Base-by-base conservation (phyloP, 2,113 vertebrate species). In the Tringa solitaria region DNA sequence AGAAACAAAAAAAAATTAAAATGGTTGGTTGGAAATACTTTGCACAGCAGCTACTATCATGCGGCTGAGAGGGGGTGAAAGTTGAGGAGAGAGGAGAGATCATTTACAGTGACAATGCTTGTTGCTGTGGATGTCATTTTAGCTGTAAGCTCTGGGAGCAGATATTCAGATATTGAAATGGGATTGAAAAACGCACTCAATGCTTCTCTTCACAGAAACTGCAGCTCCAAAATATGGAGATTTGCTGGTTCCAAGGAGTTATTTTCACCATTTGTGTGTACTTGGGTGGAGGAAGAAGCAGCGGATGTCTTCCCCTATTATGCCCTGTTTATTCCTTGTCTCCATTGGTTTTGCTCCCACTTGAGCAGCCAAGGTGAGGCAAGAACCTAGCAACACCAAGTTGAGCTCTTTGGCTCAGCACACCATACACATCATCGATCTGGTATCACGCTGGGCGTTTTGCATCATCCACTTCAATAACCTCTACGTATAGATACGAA, bases 261-360 rank as follows among this genome's bases (percentile, higher is more conserved):
- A 21, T n/a, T 78, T 63, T 89, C 39, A 79, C 21, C 3, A 28
- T 24, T 43, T 61, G 3, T 14, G 4, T 51, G 37, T 27, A 20
- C 32, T 53, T 60, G 9, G 9, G 26, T 59, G 10, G 20, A 88
- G 17, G 43, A 83, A 56, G 23, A n/a, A 43, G 12, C 60, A 68
- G 35, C 1, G 1, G 57, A 83, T 75, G 26, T 79, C 89, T 89
- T 89, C 16, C 64, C 48, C 83, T 80, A 33, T 54, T 90, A 56
- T 28, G 18, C 76, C 8, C 24, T 84, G 19, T 22, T 93, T 87
- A 61, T 90, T 93, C 84, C 32, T 89, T 76, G 46, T 65, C 67
- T 82, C 50, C 74, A 28, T 9, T 87, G 51, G n/a, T 77, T 95
- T 93, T 96, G 60, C 82, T 95, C 68, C 79, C 90, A 89, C 68